phyloP scores from a whole-genome alignment of 1,140 invertebrate species.

The Hypsibius dujardini region DNA sequence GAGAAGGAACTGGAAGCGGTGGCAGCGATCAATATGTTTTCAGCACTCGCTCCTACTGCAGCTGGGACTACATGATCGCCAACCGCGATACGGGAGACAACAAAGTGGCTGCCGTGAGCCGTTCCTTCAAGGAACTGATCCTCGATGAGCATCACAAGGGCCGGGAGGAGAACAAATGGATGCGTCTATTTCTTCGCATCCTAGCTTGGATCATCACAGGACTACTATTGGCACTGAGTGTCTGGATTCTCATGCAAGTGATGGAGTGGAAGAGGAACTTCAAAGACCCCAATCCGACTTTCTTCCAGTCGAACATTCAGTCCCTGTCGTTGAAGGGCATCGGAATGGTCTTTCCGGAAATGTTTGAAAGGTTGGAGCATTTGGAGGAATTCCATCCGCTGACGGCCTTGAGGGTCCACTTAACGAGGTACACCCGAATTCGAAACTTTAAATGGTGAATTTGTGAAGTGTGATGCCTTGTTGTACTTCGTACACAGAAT shows the following conservation, averaged over 20 bases:
- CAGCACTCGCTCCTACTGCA: not conserved
- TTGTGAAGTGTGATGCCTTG: too few relatives aligned
- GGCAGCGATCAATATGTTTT: not conserved
- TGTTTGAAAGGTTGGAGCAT: constrained; percentile 7
- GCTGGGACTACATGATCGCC: constrained; percentile 17
- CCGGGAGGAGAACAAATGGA: not conserved
- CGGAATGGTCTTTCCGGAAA: not conserved
- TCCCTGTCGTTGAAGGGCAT: not conserved
- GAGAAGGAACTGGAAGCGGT: not conserved
- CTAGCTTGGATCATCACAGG: constrained; percentile 4
- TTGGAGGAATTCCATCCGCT: constrained; percentile 12
- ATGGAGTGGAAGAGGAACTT: constrained; percentile 3
- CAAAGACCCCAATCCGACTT: not conserved
- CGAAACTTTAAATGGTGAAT: too few relatives aligned
- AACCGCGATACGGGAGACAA: constrained; percentile 8
- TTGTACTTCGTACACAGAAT: not conserved
- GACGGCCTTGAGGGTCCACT: not conserved
- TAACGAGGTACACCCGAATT: not conserved
- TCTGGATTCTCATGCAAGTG: constrained; percentile 6
- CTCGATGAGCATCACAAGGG: constrained; percentile 8
- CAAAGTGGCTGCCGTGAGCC: not conserved
- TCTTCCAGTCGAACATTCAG: not conserved
- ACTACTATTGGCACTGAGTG: not conserved
- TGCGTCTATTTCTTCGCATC: constrained; percentile 5
- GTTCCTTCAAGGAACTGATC: not conserved